phyloP scores from a whole-genome alignment of 2,888 invertebrate species.

The Agelastica alni region DNA sequence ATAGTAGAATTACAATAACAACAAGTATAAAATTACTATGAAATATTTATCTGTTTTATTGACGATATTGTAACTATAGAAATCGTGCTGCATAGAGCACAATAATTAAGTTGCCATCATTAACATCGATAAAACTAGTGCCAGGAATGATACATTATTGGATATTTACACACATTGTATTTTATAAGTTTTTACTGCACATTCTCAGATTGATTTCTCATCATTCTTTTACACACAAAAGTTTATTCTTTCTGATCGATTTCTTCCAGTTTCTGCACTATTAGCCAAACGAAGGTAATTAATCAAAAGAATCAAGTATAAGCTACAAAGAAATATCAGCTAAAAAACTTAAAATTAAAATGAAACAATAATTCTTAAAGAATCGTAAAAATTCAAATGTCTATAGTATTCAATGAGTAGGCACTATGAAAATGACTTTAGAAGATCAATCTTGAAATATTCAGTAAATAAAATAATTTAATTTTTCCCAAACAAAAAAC shows the following conservation, averaged over 20 bases:
- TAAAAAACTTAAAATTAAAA: neutral
- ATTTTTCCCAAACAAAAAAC: constrained; percentile 11
- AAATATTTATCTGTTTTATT: no score
- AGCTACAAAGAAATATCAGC: neutral
- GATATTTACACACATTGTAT: constrained; percentile 12
- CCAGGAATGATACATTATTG: neutral
- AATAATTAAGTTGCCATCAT: no score
- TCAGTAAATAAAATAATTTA: constrained; percentile 19
- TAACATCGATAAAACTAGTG: neutral
- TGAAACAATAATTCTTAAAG: constrained; percentile 9
- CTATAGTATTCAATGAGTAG: no score
- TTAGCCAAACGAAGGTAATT: no score
- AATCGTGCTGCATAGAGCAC: no score
- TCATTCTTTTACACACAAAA: neutral
- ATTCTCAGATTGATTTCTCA: constrained; percentile 7
- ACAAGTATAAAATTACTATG: no score
- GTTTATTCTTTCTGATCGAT: neutral
- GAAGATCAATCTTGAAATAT: constrained; percentile 14
- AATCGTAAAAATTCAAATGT: no score
- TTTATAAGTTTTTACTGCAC: constrained; percentile 3
- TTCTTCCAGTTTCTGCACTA: neutral
- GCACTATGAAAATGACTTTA: constrained; percentile 12
- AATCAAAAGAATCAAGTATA: no score
- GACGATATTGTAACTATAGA: no score
- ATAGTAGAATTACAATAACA: no score